phyloP scores from a whole-genome alignment of 2,888 invertebrate genomes.

The Brassicogethes aeneus region DNA sequence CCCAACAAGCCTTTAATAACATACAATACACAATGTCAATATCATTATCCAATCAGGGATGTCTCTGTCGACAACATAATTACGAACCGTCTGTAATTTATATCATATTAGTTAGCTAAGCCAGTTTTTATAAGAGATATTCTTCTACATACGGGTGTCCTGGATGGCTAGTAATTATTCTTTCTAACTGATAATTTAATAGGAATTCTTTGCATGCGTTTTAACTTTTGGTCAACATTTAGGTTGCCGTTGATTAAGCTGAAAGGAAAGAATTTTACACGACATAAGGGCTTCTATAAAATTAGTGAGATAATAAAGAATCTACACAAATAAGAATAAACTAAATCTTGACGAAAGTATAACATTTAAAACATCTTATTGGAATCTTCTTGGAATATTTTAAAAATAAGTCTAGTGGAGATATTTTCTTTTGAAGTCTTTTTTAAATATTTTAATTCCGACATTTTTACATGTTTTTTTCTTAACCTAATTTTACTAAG shows the following conservation, averaged over 20 bases:
- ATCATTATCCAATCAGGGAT: constrained; percentile 44
- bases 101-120: constrained; percentile 37
- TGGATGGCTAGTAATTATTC: constrained; percentile 28
- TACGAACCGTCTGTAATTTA: constrained; percentile 38
- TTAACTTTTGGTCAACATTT: constrained; percentile 4
- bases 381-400: too few relatives aligned
- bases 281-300: too few relatives aligned
- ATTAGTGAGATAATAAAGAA: too few relatives aligned
- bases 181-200: constrained; percentile 32
- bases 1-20: constrained; percentile 37
- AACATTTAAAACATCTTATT: too few relatives aligned
- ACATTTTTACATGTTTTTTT: too few relatives aligned
- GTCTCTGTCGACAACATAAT: constrained; percentile 41
- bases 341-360: too few relatives aligned
- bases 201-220: constrained; percentile 25
- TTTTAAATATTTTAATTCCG: too few relatives aligned
- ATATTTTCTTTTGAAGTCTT: too few relatives aligned
- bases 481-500: too few relatives aligned
- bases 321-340: too few relatives aligned
- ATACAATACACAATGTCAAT: constrained; percentile 40
- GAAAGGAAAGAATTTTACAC: too few relatives aligned
- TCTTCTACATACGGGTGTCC: constrained; percentile 29
- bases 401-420: too few relatives aligned
- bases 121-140: constrained; percentile 28
- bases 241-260: constrained; percentile 3